These are phyloP conservation scores for Calyptommatus sinebrachiatus DNA, from an alignment of 2,113 vertebrate species.

Conservation along the genomic window DNA sequence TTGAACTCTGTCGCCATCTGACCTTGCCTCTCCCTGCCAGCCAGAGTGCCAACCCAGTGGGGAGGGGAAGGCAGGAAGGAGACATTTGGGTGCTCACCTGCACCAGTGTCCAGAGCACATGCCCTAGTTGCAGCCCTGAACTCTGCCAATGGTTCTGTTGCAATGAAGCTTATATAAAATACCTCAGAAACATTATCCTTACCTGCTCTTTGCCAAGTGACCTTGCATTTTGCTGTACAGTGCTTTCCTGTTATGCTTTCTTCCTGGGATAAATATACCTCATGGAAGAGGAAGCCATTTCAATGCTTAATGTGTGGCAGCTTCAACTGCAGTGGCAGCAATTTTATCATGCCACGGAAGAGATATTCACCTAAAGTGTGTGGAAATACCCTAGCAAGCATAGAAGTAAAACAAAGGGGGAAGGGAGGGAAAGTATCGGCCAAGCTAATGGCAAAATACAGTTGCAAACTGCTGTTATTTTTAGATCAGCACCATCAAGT, in stretches of 20 bases:
- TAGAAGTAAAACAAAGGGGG: neutral
- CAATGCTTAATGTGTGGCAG: neutral
- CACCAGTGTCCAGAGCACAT: neutral
- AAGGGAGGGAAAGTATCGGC: neutral
- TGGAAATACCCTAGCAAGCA: neutral
- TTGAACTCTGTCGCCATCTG: too few relatives aligned
- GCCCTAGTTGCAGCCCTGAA: neutral
- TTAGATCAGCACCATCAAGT: neutral
- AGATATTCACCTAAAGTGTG: neutral
- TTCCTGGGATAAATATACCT: conserved; percentile 20
- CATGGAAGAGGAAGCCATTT: neutral
- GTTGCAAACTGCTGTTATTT: neutral
- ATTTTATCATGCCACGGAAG: neutral
- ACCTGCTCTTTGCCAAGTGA: neutral
- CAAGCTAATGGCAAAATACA: neutral
- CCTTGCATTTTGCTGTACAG: conserved; percentile 4
- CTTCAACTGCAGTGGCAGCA: conserved; percentile 1
- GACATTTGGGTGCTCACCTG: too few relatives aligned
- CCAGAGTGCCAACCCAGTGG: too few relatives aligned
- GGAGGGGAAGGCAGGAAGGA: too few relatives aligned
- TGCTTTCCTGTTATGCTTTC: conserved; percentile 6
- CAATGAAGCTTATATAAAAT: neutral
- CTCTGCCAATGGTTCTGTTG: neutral
- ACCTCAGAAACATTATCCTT: neutral
- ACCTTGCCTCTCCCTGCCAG: too few relatives aligned